Evolutionary conservation across 2,797 vertebrate genomes (phyloP), one percentile per base, ranked within the genome.

Genomic region (Mormyrus proboscirostris): DNA sequence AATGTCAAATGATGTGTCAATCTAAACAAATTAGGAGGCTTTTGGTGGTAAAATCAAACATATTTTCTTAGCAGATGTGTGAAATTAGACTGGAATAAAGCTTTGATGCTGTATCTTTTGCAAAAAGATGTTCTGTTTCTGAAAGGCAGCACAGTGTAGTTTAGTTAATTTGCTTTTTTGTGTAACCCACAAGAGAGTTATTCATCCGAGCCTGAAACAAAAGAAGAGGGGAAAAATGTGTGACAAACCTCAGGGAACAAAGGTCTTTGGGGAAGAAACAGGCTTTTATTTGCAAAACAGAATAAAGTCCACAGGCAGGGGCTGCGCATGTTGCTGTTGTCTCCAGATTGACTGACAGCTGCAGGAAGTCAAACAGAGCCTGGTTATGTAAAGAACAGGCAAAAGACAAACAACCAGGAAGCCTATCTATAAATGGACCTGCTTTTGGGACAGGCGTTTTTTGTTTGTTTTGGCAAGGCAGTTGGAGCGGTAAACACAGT

Each of bases 191-290:
- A 86, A 86, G 16, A 87, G 53, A 59, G 51, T 41, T 33, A 8
- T 41, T 57, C 73, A 38, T 59, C 14, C 6, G 29, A 57, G 85
- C 25, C 33, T 22, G 19, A 41, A 51, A 51, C 47, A 84, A 29
- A 57, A 16, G 14, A 57, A 57, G 50, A 29, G 53, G 2, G 16
- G 47, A 16, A 86, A 86, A 87, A 87, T 55, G 29, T 87, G 57
- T 41, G 83, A 82, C 85, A 90, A 14, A 29, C 84, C 85, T 55
- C 51, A 53, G 6, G 51, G 87, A 50, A 85, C 89, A 90, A 90
- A 49, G 88, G 91, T 87, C 90, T 88, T 88, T 91, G 83, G 85
- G 83, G 91, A 89, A 89, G 86, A 86, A 89, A 89, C 88, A 47
- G 57, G 88, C 50, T 89, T 91, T 89, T 90, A 91, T 88, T 88